Conservation (phyloP, 2,113 vertebrate genomes). For the Limanda limanda region DNA sequence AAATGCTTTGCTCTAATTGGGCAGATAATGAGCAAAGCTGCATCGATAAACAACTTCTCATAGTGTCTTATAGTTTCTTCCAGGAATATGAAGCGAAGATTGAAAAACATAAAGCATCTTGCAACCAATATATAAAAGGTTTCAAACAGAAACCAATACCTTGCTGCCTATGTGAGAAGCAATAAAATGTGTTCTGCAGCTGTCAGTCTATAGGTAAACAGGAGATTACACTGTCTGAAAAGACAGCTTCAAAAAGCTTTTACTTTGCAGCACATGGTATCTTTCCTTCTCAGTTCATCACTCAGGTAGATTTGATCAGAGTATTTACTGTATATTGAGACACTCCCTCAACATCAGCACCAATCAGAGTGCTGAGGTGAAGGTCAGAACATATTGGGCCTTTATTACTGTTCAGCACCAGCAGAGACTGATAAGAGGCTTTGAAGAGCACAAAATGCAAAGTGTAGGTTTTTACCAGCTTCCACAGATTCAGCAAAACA, state of each 20-base stretch:
- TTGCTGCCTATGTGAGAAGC: neutral
- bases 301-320: constrained; percentile 13
- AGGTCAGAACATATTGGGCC: constrained; percentile 24
- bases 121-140: neutral
- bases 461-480: constrained; percentile 31
- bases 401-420: constrained; percentile 50
- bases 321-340: constrained; percentile 14
- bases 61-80: no score
- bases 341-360: constrained; percentile 4
- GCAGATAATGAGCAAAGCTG: no score
- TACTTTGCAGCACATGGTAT: neutral
- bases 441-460: constrained; percentile 51
- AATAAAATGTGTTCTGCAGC: no score
- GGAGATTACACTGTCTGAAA: neutral
- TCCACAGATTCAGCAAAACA: constrained; percentile 25
- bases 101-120: no score
- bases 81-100: no score
- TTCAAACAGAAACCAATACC: neutral
- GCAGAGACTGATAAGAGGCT: constrained; percentile 45
- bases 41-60: no score
- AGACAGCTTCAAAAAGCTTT: neutral
- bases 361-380: constrained; percentile 24
- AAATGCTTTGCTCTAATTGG: no score
- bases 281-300: constrained; percentile 12
- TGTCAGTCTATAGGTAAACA: neutral